Percentiles rank a stretch among this genome's conserved stretches.
Conservation (phyloP, 2,113 vertebrate species). For the Lepus americanus region DNA sequence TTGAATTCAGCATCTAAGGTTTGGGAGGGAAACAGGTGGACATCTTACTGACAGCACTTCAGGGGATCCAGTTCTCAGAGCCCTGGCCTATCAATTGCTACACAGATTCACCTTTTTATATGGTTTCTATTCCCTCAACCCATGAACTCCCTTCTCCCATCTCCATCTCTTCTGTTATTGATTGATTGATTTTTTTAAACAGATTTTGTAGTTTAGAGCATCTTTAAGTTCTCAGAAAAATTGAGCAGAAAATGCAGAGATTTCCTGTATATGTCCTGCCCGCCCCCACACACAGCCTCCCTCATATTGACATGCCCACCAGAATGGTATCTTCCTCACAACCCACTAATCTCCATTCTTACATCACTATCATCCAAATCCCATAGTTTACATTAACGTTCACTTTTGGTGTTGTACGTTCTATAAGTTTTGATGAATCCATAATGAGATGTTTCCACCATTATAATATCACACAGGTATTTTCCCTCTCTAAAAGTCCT, state of each 20-base stretch:
- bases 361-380: not conserved
- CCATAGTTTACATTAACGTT: not conserved
- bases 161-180: no score
- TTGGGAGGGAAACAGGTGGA: not conserved
- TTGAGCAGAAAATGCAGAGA: no score
- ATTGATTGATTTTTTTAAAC: not conserved
- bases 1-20: not conserved
- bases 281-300: no score
- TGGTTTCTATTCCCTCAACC: not conserved
- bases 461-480: no score
- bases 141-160: not conserved
- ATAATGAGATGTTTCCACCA: not conserved
- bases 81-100: no score
- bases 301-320: not conserved
- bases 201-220: not conserved
- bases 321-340: no score
- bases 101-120: no score
- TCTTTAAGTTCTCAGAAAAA: not conserved
- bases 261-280: no score
- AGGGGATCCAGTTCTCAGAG: no score
- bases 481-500: not conserved
- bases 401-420: not conserved
- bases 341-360: no score
- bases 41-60: no score
- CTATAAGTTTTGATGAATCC: not conserved